phyloP scores from a whole-genome alignment of 2,888 invertebrate genomes.

The Melinaea menophilus region DNA sequence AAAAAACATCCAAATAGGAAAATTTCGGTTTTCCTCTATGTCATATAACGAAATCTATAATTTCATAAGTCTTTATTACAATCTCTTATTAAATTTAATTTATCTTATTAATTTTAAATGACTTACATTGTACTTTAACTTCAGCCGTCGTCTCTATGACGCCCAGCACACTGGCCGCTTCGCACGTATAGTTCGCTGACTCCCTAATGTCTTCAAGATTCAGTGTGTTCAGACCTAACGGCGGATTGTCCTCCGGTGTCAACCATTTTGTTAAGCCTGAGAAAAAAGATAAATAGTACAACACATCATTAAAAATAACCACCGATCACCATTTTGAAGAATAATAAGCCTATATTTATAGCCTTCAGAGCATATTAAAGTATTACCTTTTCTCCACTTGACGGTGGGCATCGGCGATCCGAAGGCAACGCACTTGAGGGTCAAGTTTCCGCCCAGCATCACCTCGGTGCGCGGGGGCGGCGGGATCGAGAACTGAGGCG shows the following conservation, averaged over 20 bases:
- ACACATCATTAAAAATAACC: background rate
- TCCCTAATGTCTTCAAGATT: conserved; percentile 91
- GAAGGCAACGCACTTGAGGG: conserved; percentile 96
- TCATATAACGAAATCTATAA: no score
- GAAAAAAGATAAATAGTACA: background rate
- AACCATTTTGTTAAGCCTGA: conserved; percentile 85
- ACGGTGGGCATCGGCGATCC: conserved; percentile 99
- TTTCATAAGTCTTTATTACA: no score
- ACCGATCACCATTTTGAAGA: background rate
- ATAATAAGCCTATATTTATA: background rate
- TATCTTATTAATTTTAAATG: background rate
- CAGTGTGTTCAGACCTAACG: conserved; percentile 91
- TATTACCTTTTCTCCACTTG: conserved; percentile 90
- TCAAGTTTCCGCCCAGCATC: conserved; percentile 93
- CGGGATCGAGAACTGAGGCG: conserved; percentile 96
- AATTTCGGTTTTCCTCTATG: no score
- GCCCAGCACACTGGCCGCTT: conserved; percentile 95
- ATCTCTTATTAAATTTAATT: no score
- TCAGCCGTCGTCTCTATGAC: conserved; percentile 91
- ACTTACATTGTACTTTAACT: conserved; percentile 97
- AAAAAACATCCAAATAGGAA: no score
- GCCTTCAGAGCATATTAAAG: background rate
- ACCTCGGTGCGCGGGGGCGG: conserved; percentile 92
- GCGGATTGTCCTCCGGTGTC: conserved; percentile 92
- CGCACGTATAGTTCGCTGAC: conserved; percentile 97